A percentile compares a stretch with the other conserved stretches of the same genome.
Evolutionary conservation across 2,113 vertebrate genomes (phyloP).

Genomic region (Myrmophylax atrothorax): DNA sequence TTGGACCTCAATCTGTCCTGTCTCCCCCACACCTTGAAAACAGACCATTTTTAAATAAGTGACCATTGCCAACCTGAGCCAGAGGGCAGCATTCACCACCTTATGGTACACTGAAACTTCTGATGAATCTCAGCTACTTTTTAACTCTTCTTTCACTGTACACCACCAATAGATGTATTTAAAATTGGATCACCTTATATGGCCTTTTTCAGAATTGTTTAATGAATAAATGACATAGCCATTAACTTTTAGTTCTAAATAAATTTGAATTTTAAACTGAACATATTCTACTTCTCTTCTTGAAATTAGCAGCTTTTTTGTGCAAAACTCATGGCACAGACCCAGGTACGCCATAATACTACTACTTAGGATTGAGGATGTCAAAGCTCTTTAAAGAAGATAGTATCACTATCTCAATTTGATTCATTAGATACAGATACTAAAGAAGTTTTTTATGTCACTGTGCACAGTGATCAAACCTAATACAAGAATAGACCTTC

Average conservation of each 20-base stretch:
- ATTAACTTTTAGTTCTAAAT: not conserved
- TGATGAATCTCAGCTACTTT: not conserved
- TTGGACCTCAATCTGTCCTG: not conserved
- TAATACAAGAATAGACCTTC: not conserved
- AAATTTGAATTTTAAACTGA: conserved; percentile 38
- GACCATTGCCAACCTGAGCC: conserved; percentile 58
- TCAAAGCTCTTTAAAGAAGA: conserved; percentile 1
- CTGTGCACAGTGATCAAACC: not conserved
- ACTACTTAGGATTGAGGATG: not conserved
- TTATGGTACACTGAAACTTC: not conserved
- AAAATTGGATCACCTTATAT: not conserved
- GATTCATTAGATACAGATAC: not conserved
- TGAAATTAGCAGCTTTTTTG: not conserved
- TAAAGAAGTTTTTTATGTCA: not conserved
- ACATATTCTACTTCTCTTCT: not conserved
- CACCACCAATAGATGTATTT: not conserved
- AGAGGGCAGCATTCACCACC: conserved; percentile 60
- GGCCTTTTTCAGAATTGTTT: not conserved
- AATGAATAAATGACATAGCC: conserved; percentile 18
- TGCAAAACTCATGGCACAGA: not conserved
- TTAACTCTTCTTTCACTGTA: not conserved
- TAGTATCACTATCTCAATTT: not conserved
- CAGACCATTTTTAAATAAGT: not conserved
- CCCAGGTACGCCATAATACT: not conserved
- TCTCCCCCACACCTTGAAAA: not conserved